Percentiles rank a stretch among this genome's conserved stretches.
Conservation (phyloP, 2,797 vertebrate species). For the Cuculus canorus region DNA sequence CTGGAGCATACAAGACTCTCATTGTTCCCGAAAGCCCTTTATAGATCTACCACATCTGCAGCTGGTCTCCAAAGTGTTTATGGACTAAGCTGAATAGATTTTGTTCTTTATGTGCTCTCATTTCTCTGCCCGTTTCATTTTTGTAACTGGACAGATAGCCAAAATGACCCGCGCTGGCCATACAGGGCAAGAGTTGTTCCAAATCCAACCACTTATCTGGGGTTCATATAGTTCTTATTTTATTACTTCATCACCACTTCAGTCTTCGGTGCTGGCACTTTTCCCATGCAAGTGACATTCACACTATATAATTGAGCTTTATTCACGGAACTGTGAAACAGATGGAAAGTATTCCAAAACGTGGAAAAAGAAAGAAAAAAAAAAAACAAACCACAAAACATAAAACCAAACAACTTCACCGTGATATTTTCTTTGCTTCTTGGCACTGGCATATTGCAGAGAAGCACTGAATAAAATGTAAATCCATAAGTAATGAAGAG, state of each 20-base stretch:
- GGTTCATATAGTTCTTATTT: not conserved
- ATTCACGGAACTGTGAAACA: slow-evolving; percentile 43
- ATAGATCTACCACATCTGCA: slow-evolving; percentile 2
- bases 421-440: slow-evolving; percentile 7
- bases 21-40: not conserved
- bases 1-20: not conserved
- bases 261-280: slow-evolving; percentile 26
- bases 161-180: not conserved
- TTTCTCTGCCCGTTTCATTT: not conserved
- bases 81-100: not conserved
- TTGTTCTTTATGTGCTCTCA: not conserved
- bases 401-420: not conserved
- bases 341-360: slow-evolving; percentile 27
- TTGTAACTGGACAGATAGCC: slow-evolving; percentile 8
- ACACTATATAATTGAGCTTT: slow-evolving; percentile 37
- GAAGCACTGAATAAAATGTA: slow-evolving; percentile 23
- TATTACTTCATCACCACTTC: slow-evolving; percentile 32
- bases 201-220: not conserved
- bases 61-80: slow-evolving; percentile 7
- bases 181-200: not conserved
- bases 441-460: slow-evolving; percentile 14
- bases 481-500: slow-evolving; percentile 28
- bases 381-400: no score
- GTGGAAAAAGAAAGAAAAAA: not conserved
- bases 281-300: slow-evolving; percentile 6